Evolutionary conservation across 2,797 vertebrate genomes (phyloP).

Genomic region (Sciurus vulgaris): DNA sequence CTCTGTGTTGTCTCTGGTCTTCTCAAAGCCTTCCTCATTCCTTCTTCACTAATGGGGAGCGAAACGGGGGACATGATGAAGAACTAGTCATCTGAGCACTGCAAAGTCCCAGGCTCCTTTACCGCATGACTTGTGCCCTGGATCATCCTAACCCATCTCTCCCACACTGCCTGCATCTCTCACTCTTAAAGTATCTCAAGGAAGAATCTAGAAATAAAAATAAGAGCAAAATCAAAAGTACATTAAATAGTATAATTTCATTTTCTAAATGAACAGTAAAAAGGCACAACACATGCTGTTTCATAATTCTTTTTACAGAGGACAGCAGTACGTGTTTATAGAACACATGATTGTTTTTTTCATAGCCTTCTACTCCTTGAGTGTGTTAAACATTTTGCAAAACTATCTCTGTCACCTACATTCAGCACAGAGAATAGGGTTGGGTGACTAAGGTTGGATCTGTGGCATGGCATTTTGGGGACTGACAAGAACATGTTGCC

Average conservation of each 20-base stretch:
- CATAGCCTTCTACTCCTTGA: neutral
- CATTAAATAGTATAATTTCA: neutral
- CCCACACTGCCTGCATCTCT: neutral
- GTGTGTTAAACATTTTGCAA: neutral
- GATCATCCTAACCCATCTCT: neutral
- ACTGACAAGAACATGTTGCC: neutral
- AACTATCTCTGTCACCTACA: neutral
- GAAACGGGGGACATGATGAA: neutral
- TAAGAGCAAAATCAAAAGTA: neutral
- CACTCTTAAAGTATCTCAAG: neutral
- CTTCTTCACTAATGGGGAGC: neutral
- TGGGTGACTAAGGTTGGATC: neutral
- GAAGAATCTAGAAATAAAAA: conserved; percentile 18
- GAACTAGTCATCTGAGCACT: neutral
- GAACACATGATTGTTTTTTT: neutral
- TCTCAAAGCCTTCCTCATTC: neutral
- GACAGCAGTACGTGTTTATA: neutral
- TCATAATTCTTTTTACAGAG: neutral
- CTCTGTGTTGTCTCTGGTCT: neutral
- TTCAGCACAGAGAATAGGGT: neutral
- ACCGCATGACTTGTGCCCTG: neutral
- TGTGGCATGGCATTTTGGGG: neutral
- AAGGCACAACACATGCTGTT: neutral
- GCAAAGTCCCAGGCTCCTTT: neutral
- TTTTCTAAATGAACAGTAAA: conserved; percentile 10